These are phyloP conservation scores for Entomyzon cyanotis DNA, from an alignment of 2,113 vertebrate species.

Conservation along the genomic window DNA sequence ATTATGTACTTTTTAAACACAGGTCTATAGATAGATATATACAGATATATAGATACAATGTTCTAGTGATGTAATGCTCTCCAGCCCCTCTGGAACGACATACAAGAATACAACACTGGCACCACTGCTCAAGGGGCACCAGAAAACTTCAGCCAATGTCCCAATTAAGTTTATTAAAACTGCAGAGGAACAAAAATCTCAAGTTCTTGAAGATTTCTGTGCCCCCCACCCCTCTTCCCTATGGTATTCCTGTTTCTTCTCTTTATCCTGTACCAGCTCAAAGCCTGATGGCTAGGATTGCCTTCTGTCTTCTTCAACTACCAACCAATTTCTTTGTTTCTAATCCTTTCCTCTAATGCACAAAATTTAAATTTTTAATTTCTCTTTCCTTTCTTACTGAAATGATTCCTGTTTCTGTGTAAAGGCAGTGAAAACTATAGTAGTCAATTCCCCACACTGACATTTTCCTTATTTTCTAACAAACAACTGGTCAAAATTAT, in stretches of 20 bases:
- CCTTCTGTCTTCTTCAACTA: not conserved
- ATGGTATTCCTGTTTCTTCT: not conserved
- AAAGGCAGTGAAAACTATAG: not conserved
- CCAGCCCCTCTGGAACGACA: not conserved
- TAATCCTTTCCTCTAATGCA: not conserved
- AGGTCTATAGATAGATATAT: not conserved
- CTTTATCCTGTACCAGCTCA: not conserved
- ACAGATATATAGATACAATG: not conserved
- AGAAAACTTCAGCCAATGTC: not conserved
- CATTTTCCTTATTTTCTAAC: not conserved
- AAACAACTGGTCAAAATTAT: not conserved
- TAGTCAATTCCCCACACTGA: accelerated
- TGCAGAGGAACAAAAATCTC: not conserved
- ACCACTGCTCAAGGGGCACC: not conserved
- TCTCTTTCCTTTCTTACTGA: not conserved
- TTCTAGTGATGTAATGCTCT: not conserved
- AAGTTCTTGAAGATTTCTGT: not conserved
- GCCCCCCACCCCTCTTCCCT: not conserved
- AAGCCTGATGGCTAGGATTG: not conserved
- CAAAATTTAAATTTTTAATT: not conserved
- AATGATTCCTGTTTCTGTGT: not conserved
- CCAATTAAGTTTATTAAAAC: not conserved
- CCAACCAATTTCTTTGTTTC: not conserved
- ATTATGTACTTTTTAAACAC: not conserved
- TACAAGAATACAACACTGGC: not conserved